Conservation (phyloP, 2,797 vertebrate species). For the Sebastiscus tertius region DNA sequence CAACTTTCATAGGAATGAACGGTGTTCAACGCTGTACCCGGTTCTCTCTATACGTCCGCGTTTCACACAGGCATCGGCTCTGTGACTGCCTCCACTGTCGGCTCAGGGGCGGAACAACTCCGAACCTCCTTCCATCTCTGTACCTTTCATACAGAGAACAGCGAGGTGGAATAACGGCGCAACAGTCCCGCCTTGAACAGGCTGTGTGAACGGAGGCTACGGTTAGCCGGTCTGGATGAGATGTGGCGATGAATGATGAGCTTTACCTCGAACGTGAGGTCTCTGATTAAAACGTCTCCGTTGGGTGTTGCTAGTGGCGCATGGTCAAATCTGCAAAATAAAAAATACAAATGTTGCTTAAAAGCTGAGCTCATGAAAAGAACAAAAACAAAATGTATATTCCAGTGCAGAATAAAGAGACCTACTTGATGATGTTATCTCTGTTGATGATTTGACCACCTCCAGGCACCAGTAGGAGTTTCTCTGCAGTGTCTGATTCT, state of each 20-base stretch:
- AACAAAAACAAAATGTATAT: background rate
- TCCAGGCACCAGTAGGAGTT: slow-evolving; percentile 87
- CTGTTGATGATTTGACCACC: slow-evolving; percentile 89
- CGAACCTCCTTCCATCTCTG: background rate
- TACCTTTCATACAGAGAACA: background rate
- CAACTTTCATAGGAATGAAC: no score
- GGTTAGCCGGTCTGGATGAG: background rate
- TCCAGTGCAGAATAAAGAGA: background rate
- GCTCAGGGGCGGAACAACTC: background rate
- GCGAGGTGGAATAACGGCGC: no score
- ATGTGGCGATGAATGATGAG: background rate
- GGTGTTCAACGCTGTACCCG: no score
- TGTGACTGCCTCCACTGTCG: no score
- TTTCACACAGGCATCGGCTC: no score
- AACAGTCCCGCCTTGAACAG: background rate
- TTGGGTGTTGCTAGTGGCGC: slow-evolving; percentile 95
- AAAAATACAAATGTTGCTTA: background rate
- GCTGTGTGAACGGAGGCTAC: background rate
- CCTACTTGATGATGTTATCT: slow-evolving; percentile 95
- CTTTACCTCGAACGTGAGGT: slow-evolving; percentile 93
- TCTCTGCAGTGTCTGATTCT: slow-evolving; percentile 78
- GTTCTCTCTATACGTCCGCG: no score
- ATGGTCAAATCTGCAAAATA: slow-evolving; percentile 89
- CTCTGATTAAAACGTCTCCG: slow-evolving; percentile 93
- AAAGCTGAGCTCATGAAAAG: background rate